These are phyloP conservation scores for Lasioglossum pauxillum DNA, from an alignment of 2,888 invertebrate genomes.

Conservation along the genomic window DNA sequence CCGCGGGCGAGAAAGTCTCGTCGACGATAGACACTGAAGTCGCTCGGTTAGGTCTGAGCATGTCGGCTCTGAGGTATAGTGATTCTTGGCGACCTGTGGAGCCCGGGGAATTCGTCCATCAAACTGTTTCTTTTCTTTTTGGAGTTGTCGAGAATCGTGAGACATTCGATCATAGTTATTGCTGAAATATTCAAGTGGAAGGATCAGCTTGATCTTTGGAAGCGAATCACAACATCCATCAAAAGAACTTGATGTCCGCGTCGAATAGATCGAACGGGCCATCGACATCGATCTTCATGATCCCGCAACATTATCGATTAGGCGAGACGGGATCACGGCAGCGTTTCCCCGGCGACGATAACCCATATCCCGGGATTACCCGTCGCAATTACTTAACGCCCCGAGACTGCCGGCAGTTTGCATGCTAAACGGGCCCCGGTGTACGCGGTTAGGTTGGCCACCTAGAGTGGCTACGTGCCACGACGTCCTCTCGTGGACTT, in stretches of 20 bases:
- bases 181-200: not conserved
- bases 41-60: not conserved
- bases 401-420: conserved; percentile 74
- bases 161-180: too few species aligned
- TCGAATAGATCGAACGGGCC: not conserved
- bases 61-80: not conserved
- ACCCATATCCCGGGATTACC: conserved; percentile 78
- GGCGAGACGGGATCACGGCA: conserved; percentile 27
- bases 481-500: conserved; percentile 60
- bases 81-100: not conserved
- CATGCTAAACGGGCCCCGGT: conserved; percentile 75
- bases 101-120: not conserved
- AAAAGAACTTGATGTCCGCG: not conserved
- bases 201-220: not conserved
- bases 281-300: not conserved
- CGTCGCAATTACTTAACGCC: conserved; percentile 79
- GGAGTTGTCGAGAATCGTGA: too few species aligned
- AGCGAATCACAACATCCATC: not conserved
- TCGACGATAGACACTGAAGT: not conserved
- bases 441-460: conserved; percentile 34
- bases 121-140: not conserved
- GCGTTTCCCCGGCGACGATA: conserved; percentile 70
- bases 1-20: conserved; percentile 11
- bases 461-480: conserved; percentile 32
- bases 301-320: conserved; percentile 26